These are phyloP conservation scores for Campoletis sonorensis DNA, from an alignment of 1,140 invertebrate genomes.

Conservation along the genomic window DNA sequence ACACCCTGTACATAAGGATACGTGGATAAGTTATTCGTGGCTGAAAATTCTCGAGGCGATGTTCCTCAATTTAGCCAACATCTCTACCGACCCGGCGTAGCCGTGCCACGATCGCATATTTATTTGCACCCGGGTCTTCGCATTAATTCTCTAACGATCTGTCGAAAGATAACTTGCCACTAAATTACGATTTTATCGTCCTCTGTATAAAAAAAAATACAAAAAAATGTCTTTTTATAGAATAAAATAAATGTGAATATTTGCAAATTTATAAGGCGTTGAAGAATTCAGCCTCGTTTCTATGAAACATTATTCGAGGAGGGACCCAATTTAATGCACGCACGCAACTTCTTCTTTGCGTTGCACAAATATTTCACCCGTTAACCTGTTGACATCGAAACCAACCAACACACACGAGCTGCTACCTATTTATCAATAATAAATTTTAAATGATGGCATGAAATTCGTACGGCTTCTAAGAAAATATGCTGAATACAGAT, in stretches of 20 bases:
- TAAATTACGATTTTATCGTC: background rate
- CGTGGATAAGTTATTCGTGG: background rate
- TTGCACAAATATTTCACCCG: too few species aligned
- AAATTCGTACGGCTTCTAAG: too few species aligned
- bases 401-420: too few species aligned
- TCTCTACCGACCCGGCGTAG: background rate
- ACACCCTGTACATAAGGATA: background rate
- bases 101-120: background rate
- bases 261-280: background rate
- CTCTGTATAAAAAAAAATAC: too few species aligned
- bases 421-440: too few species aligned
- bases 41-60: background rate
- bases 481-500: too few species aligned
- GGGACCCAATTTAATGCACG: background rate
- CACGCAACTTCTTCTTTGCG: too few species aligned
- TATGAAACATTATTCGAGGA: background rate
- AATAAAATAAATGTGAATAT: background rate
- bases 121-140: background rate
- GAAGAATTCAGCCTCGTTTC: background rate
- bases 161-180: background rate
- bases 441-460: too few species aligned
- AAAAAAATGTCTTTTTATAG: background rate
- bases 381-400: too few species aligned
- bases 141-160: background rate
- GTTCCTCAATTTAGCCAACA: conserved; percentile 1